Conservation (phyloP, 2,113 vertebrate species). For the Meleagris gallopavo region DNA sequence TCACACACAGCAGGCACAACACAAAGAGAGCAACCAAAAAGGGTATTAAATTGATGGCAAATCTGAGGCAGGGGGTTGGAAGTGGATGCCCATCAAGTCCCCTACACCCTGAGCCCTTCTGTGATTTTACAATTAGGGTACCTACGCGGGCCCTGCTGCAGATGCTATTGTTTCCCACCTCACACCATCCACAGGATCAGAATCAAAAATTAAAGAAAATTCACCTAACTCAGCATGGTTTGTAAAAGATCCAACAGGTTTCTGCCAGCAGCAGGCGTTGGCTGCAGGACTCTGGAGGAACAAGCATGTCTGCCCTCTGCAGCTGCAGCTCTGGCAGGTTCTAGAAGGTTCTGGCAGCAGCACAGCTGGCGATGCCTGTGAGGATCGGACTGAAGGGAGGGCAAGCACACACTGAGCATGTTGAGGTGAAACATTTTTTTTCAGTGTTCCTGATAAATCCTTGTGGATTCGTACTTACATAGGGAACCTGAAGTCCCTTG, state of each 20-base stretch:
- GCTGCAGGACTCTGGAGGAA: neutral
- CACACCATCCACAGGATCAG: too few relatives aligned
- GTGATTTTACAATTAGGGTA: too few relatives aligned
- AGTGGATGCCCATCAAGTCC: too few relatives aligned
- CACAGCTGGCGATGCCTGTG: too few relatives aligned
- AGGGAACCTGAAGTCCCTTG: too few relatives aligned
- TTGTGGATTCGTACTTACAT: too few relatives aligned
- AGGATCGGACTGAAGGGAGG: too few relatives aligned
- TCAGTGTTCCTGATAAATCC: neutral
- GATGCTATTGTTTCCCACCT: fast-evolving
- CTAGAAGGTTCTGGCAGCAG: neutral
- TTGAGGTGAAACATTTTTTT: neutral
- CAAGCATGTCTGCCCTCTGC: fast-evolving
- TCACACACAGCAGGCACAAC: neutral
- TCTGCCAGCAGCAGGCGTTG: neutral
- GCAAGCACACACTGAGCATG: too few relatives aligned
- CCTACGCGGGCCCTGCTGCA: fast-evolving
- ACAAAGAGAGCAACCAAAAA: neutral
- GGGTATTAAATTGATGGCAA: neutral
- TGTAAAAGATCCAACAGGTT: neutral
- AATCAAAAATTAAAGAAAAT: neutral
- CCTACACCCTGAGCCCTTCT: neutral
- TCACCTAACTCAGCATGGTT: fast-evolving
- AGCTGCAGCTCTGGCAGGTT: neutral
- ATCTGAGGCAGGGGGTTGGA: neutral